These are phyloP conservation scores for Mastomys natalensis DNA, from an alignment of 2,113 vertebrate genomes.

Conservation along the genomic window DNA sequence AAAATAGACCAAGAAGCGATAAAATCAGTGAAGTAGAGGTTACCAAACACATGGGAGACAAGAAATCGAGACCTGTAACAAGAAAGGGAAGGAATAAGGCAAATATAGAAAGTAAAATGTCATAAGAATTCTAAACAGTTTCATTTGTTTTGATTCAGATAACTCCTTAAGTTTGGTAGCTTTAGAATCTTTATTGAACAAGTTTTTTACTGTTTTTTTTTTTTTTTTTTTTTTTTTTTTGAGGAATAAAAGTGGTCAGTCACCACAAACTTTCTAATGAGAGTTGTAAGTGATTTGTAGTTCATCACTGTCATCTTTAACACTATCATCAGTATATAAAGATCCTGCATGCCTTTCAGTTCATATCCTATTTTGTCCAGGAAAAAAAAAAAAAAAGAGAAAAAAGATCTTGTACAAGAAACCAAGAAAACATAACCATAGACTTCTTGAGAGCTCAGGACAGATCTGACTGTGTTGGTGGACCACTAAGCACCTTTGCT, in stretches of 20 bases:
- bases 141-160: not conserved
- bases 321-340: not conserved
- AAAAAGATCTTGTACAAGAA: not conserved
- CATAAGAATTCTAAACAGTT: constrained; percentile 22
- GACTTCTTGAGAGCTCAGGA: not conserved
- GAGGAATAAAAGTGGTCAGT: not conserved
- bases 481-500: not conserved
- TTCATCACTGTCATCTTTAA: not conserved
- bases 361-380: not conserved
- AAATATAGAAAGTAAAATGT: not conserved
- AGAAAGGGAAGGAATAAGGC: not conserved
- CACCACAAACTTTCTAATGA: not conserved
- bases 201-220: too few relatives aligned
- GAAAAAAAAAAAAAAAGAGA: not conserved
- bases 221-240: too few relatives aligned
- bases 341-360: not conserved
- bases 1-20: not conserved
- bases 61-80: not conserved
- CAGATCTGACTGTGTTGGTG: not conserved
- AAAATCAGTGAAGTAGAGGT: not conserved
- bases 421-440: not conserved
- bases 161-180: not conserved
- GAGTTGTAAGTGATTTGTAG: not conserved
- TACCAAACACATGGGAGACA: not conserved
- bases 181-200: not conserved